Conservation (phyloP, 2,888 invertebrate species). For the Lepetodrilus schrolli region DNA sequence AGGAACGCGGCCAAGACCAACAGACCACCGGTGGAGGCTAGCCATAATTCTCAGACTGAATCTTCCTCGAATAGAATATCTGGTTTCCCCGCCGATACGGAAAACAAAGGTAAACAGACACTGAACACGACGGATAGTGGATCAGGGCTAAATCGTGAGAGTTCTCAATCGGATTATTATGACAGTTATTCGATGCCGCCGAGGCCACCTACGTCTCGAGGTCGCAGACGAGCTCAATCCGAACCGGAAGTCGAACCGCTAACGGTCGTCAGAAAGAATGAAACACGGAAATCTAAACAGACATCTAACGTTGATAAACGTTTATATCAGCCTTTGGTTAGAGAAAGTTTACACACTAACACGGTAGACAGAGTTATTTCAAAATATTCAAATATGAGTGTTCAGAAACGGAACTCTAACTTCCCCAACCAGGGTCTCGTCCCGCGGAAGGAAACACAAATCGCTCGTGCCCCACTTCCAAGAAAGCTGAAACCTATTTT, state of each 20-base stretch:
- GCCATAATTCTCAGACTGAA: not conserved
- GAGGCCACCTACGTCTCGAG: not conserved
- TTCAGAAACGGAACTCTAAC: not conserved
- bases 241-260: not conserved
- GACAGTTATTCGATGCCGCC: not conserved
- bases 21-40: not conserved
- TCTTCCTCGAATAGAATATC: not conserved
- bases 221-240: not conserved
- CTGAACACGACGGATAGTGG: not conserved
- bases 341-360: not conserved
- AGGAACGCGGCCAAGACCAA: not conserved
- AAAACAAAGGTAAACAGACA: constrained; percentile 1
- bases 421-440: not conserved
- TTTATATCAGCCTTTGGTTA: not conserved
- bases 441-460: not conserved
- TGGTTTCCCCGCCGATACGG: not conserved
- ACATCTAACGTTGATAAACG: not conserved
- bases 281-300: not conserved
- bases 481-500: constrained; percentile 20
- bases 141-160: not conserved
- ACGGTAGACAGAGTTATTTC: not conserved
- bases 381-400: not conserved
- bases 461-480: not conserved
- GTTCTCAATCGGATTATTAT: not conserved
- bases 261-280: not conserved